Evolutionary conservation across 2,888 invertebrate species (phyloP).

Genomic region (Polydrusus cervinus): DNA sequence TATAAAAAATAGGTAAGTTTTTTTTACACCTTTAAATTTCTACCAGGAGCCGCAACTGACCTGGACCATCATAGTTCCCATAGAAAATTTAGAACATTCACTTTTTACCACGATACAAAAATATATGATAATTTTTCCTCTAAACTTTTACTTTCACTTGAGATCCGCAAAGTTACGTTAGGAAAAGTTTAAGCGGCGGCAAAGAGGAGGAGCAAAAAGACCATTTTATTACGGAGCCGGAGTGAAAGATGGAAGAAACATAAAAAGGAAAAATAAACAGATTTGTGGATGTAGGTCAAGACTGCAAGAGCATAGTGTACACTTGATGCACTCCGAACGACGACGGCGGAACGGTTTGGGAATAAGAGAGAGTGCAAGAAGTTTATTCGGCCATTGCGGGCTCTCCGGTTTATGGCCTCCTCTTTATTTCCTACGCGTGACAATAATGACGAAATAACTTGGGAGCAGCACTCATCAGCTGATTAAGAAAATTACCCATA

Average conservation of each 20-base stretch:
- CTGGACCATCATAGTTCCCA: too few relatives aligned
- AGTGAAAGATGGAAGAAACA: constrained; percentile 32
- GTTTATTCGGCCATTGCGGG: constrained; percentile 27
- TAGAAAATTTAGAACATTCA: too few relatives aligned
- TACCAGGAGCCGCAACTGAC: too few relatives aligned
- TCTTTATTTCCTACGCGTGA: constrained; percentile 12
- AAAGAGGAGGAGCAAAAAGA: background rate
- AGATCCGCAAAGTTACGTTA: constrained; percentile 6
- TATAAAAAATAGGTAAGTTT: too few relatives aligned
- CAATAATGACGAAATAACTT: background rate
- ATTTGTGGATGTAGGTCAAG: constrained; percentile 65
- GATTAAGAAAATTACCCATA: too few relatives aligned
- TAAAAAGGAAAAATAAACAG: constrained; percentile 52
- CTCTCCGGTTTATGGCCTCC: constrained; percentile 11
- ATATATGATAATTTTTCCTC: background rate
- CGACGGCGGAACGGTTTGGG: constrained; percentile 28
- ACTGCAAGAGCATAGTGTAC: constrained; percentile 53
- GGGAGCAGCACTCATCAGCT: too few relatives aligned
- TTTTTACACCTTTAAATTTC: too few relatives aligned
- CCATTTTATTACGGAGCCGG: constrained; percentile 28
- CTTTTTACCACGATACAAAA: background rate
- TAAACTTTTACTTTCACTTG: constrained; percentile 12
- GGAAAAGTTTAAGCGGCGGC: constrained; percentile 16
- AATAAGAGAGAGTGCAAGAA: constrained; percentile 62
- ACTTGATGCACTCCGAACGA: constrained; percentile 16